phyloP scores from a whole-genome alignment of 1,140 invertebrate genomes.

The Drosophila sucinea region DNA sequence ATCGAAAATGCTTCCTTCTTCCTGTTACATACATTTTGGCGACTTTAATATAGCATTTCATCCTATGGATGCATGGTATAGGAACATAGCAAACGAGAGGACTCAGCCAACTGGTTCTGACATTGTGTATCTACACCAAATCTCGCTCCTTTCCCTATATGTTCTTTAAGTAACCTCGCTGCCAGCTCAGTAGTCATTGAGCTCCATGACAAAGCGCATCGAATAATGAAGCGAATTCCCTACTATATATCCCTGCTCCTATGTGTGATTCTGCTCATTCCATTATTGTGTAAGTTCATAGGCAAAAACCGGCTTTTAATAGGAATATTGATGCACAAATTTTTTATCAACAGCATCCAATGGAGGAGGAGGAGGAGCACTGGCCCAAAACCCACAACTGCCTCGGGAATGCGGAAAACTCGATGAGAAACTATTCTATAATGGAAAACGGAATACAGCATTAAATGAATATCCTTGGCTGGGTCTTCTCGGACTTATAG shows the following conservation, averaged over 20 bases:
- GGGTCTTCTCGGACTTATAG: neutral
- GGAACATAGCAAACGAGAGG: too few species aligned
- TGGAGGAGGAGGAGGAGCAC: neutral
- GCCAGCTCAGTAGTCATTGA: neutral
- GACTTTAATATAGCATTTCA: too few species aligned
- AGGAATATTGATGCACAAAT: too few species aligned
- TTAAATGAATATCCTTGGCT: constrained; percentile 11
- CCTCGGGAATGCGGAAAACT: constrained; percentile 5
- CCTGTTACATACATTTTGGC: too few species aligned
- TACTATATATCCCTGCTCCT: neutral
- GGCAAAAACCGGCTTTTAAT: neutral
- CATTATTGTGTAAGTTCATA: neutral
- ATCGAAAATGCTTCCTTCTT: too few species aligned
- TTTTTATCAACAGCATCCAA: too few species aligned
- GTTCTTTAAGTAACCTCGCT: neutral
- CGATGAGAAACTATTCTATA: neutral
- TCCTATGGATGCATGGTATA: too few species aligned
- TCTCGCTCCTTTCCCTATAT: neutral
- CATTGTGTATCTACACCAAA: too few species aligned
- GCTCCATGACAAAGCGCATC: neutral
- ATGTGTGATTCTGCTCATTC: neutral
- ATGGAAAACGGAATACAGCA: neutral
- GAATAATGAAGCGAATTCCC: neutral
- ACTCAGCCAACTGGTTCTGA: too few species aligned
- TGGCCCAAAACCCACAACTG: neutral